phyloP scores from a whole-genome alignment of 2,113 vertebrate genomes.

The Gallinago undulata region DNA sequence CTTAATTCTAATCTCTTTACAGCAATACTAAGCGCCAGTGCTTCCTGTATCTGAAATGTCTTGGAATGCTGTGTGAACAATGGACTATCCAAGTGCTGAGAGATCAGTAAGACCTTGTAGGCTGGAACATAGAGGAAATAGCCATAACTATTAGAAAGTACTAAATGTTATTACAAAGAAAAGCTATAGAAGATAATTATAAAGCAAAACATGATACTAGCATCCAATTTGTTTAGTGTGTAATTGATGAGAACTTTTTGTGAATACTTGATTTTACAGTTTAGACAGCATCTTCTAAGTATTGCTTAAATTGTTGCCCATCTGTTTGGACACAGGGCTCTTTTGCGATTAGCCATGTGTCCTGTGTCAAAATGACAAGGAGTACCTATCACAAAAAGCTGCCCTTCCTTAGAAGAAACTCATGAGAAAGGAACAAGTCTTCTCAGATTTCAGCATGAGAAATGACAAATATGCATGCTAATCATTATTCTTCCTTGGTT shows the following conservation, averaged over 20 bases:
- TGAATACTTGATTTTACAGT: not conserved
- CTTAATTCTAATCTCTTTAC: not conserved
- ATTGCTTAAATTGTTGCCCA: not conserved
- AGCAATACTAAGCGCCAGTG: not conserved
- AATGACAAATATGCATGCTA: not conserved
- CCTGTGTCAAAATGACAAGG: not conserved
- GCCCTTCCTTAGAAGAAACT: not conserved
- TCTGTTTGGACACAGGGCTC: fast-evolving
- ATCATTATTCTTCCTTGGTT: not conserved
- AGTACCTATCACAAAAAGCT: not conserved
- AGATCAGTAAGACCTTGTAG: not conserved
- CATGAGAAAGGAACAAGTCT: not conserved
- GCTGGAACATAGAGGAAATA: not conserved
- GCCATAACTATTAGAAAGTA: not conserved
- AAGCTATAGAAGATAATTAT: not conserved
- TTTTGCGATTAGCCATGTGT: not conserved
- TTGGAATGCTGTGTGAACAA: not conserved
- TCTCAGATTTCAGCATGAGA: not conserved
- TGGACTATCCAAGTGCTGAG: not conserved
- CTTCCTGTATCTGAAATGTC: not conserved
- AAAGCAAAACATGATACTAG: not conserved
- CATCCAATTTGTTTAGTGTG: not conserved
- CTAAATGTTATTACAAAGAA: not conserved
- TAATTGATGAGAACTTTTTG: not conserved
- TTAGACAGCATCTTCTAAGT: not conserved